Evolutionary conservation across 2,888 invertebrate species (phyloP), one percentile per base, ranked within the genome.

Genomic region (Torymus aiolomorphi): DNA sequence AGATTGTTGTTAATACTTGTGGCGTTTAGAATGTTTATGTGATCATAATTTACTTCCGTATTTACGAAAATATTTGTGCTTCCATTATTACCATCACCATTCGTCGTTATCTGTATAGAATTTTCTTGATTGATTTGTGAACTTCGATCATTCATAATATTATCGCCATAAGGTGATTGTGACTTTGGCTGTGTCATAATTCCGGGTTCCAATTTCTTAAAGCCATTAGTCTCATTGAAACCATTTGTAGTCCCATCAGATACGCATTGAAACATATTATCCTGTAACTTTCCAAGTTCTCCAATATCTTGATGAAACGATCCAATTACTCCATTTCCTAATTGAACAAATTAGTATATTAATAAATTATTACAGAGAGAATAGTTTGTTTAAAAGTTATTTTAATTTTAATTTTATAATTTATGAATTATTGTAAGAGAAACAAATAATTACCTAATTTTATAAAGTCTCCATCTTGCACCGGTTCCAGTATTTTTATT

Each of bases 11-110:
- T 87, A 0, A 86, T 88, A 0, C 87, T 86, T 59, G 86, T 87
- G 3, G 85, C 87, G 77, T 86, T 87, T n/a, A 89, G 83, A 76
- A 89, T 88, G 78, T 88, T 89, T 78, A 89, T 88, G 67, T 89
- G 88, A 84, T 89, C 88, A 67, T 89, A 89, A 65, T 84, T 87
- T 42, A 85, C 73, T 16, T 89, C 88, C 14, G 86, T 79, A 61
- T 86, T 84, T 49, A 86, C 88, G 81, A 89, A 89, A 82, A 89
- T 86, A 74, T 84, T 87, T 65, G 85, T 80, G 72, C 87, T 88
- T 52, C 54, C 16, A 3, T 70, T 73, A 18, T 63, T n/a, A n/a
- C n/a, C 74, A 79, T 83, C 86, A 65, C 83, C 86, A 61, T 74
- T 85, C 8, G 87, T 86, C 57, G 87, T 89, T 20, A 89, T 88